Evolutionary conservation across 2,888 invertebrate species (phyloP).

Genomic region (Strigamia maritima): DNA sequence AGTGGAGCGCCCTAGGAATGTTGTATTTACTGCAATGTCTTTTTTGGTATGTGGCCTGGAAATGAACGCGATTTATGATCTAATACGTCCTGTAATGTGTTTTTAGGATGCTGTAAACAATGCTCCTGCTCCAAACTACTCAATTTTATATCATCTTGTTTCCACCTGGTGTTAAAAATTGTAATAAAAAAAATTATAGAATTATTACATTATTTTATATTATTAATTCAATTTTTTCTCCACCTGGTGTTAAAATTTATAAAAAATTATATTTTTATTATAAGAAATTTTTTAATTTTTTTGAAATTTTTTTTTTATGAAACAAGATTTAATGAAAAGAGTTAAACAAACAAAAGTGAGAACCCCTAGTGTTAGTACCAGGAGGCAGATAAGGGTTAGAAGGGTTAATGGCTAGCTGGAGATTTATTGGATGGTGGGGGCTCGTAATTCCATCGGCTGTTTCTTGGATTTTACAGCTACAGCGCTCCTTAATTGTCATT

Average conservation of each 20-base stretch:
- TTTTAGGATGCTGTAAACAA: neutral
- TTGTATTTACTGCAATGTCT: slow-evolving; percentile 5
- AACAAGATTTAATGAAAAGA: neutral
- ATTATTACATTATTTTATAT: no score
- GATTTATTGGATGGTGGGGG: slow-evolving; percentile 16
- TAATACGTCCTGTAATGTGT: neutral
- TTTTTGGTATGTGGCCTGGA: neutral
- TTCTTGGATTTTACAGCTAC: slow-evolving; percentile 9
- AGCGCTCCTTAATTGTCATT: slow-evolving; percentile 19
- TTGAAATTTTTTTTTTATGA: neutral
- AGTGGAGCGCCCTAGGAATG: neutral
- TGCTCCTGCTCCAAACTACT: no score
- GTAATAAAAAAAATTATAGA: no score
- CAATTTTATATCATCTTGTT: no score
- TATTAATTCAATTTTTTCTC: neutral
- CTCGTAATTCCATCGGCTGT: slow-evolving; percentile 11
- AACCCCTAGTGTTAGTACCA: neutral
- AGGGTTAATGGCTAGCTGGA: slow-evolving; percentile 6
- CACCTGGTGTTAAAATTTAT: neutral
- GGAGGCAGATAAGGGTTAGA: neutral
- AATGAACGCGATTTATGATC: neutral
- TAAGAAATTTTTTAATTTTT: neutral
- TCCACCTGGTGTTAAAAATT: no score
- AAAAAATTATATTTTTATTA: neutral
- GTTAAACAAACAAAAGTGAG: neutral